Evolutionary conservation across 2,888 invertebrate genomes (phyloP).

Genomic region (Eristalis intricaria): DNA sequence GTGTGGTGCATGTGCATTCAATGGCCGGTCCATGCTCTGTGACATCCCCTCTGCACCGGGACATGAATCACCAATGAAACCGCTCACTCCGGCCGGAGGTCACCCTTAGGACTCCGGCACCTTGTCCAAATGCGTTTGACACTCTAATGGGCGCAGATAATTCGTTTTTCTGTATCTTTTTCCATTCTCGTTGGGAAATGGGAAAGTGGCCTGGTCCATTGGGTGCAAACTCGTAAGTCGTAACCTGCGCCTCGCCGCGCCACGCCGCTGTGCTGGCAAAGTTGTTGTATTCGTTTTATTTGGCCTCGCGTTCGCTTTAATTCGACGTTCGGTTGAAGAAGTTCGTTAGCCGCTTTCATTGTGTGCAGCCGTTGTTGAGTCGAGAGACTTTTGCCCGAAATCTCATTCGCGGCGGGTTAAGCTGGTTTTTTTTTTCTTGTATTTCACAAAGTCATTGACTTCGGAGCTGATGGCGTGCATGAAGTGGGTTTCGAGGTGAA

Average conservation of each 20-base stretch:
- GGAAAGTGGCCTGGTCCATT: conserved; percentile 19
- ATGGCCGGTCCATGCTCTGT: conserved; percentile 24
- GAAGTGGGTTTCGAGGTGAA: conserved; percentile 31
- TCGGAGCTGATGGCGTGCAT: background rate
- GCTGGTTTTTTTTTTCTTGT: background rate
- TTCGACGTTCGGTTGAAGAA: conserved; percentile 11
- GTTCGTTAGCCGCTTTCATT: conserved; percentile 29
- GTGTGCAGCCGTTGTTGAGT: background rate
- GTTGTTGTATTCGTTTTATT: background rate
- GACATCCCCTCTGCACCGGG: conserved; percentile 34
- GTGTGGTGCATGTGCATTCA: conserved; percentile 47
- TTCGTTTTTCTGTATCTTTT: conserved; percentile 25
- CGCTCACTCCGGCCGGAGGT: conserved; percentile 2
- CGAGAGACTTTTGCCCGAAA: conserved; percentile 19
- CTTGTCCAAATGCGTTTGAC: conserved; percentile 46
- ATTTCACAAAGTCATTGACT: conserved; percentile 37
- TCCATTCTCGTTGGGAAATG: conserved; percentile 4
- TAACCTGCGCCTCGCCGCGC: too few species aligned
- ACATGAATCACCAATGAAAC: conserved; percentile 40
- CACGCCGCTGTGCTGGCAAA: background rate
- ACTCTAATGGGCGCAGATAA: conserved; percentile 35
- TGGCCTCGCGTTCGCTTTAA: background rate
- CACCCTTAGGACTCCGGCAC: conserved; percentile 34
- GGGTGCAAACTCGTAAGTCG: conserved; percentile 46
- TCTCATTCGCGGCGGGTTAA: conserved; percentile 34